Conservation (phyloP, 2,113 vertebrate genomes). For the Ardeotis arabs region DNA sequence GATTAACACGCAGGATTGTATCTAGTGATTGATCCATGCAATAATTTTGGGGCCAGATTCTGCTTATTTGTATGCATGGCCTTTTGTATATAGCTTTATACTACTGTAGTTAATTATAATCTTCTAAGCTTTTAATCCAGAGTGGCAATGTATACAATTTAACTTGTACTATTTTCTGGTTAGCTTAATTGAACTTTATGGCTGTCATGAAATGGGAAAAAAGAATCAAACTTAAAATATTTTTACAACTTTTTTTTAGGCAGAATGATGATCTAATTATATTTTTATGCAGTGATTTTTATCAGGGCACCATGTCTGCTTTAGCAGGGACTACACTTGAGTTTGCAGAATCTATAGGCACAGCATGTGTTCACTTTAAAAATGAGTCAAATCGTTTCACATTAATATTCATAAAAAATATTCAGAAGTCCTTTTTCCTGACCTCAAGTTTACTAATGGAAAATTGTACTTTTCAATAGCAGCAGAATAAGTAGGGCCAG, state of each 20-base stretch:
- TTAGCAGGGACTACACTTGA: neutral
- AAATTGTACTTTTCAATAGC: neutral
- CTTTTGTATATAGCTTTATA: neutral
- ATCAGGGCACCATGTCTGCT: neutral
- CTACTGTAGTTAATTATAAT: neutral
- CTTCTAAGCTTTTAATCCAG: neutral
- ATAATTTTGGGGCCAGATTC: neutral
- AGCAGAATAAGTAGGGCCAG: neutral
- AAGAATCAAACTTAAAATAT: neutral
- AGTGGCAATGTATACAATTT: neutral
- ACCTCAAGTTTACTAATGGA: neutral
- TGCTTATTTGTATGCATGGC: neutral
- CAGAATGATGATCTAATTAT: neutral
- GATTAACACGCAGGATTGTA: neutral
- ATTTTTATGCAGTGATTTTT: neutral
- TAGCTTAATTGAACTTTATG: neutral
- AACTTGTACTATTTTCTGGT: accelerated
- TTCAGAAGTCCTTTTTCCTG: neutral
- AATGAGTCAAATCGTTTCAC: neutral
- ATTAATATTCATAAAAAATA: neutral
- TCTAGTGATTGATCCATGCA: neutral
- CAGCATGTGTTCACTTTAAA: neutral
- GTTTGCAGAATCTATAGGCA: neutral
- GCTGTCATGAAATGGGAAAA: neutral
- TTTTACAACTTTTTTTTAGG: neutral